Base-by-base conservation (phyloP, 2,797 vertebrate species). In the Phoeniculus purpureus region DNA sequence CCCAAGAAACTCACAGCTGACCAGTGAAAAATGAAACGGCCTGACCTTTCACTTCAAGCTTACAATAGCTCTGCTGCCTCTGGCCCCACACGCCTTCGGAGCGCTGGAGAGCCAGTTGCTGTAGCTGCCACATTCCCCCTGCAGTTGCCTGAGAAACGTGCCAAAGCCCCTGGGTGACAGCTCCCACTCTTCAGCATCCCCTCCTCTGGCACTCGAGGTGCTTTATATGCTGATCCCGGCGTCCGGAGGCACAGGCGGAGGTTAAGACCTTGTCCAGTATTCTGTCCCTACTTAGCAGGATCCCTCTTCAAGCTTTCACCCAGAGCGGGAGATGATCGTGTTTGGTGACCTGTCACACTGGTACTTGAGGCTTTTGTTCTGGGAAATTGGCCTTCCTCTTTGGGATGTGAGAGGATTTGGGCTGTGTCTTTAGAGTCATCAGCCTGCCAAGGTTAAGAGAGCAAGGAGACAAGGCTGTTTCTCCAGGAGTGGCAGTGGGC, bases 331-430 rank as follows among this genome's bases (percentile, higher is more conserved):
- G 88, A 66, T 62, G 95, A 95, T 86, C 52, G 31, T 58, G 76
- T 90, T 92, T 79, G 67, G 92, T 96, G 96, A 97, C 96, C 96
- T 97, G 97, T 96, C 95, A 96, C 97, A 27, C 75, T 12, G 68
- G 80, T 91, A 94, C 97, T 97, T 95, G 91, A 97, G 89, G 87
- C 96, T 94, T 97, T 97, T 97, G 96, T 97, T 91, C 65, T 34
- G 76, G 29, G 90, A 94, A 90, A 96, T 72, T 89, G 94, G 88
- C 94, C 94, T 89, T 92, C 92, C 94, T 94, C 93, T 87, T 91
- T 85, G 45, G 54, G 74, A 92, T 6, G 60, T 75, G 95, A 94
- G 92, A 90, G 96, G 93, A 87, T 96, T 83, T 31, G 34, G 88
- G 74, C 73, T 76, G 81, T 10, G 40, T 71, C 91, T 6, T 66